Evolutionary conservation across 2,888 invertebrate species (phyloP), one percentile per base, ranked within the genome.

Genomic region (Drosophila monieri): DNA sequence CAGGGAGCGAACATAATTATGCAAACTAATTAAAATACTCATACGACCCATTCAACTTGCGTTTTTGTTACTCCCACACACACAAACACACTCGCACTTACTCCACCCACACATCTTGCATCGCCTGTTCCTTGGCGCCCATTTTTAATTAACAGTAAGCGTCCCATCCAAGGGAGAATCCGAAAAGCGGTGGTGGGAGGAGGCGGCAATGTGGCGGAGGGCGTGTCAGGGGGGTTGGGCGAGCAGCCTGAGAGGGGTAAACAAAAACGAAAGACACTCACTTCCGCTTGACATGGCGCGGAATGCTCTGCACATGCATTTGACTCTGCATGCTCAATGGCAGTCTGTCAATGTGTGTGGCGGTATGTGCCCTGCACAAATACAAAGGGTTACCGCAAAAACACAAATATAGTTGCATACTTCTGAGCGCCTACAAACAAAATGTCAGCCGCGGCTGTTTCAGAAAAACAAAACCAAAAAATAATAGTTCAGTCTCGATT

Each of bases 1-100:
- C 70, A 61, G 71, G 55, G 56, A 72, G 66, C 75, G 62, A 71
- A 86, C 74, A 85, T 88, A 85, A 85, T 85, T 85, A 85, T 88
- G 87, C 88, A 86, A 85, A 85, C 84, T 85, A 85, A 85, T 85
- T 85, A 85, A 85, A 85, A 88, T 88, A 84, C 88, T 86, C 81
- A 78, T 81, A 87, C 88, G 81, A 72, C 78, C 72, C 78, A 70
- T 85, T 73, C 74, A 56, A 52, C 73, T 67, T 73, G 54, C 65
- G 61, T 49, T 64, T 35, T 61, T 56, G 64, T 39, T 64, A 44
- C 62, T 62, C 49, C 49, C 62, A 62, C 35, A 35, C 35, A 35
- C 35, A 6, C 35, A 5, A 3, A 32, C 32, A 27, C 27, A 27
- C 9, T 39, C 18, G 41, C 69, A 10, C 18, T 27, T 15, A 30